Evolutionary conservation across 35 echinoderm and acorn worm species (phyloP).

Genomic region (Stichopus chloronotus): DNA sequence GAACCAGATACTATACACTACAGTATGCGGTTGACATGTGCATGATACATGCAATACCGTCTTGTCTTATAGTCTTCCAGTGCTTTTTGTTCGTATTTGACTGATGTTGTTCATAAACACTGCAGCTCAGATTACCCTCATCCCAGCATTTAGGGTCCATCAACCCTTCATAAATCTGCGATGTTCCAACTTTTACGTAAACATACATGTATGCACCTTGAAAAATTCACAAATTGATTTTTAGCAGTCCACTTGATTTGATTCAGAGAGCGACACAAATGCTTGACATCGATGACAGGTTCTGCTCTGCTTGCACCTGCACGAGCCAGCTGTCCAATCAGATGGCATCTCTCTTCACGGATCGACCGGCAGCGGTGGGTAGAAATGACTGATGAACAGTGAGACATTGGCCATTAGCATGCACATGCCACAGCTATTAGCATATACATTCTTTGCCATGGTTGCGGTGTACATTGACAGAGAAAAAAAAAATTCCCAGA

Average conservation of each 20-base stretch:
- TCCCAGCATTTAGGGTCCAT: no score
- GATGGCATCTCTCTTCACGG: background rate
- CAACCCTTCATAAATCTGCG: background rate
- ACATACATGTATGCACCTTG: constrained; percentile 23
- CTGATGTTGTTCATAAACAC: no score
- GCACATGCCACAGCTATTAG: background rate
- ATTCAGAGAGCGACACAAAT: constrained; percentile 9
- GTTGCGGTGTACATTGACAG: background rate
- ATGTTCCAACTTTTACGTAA: background rate
- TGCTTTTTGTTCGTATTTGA: no score
- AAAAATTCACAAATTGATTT: constrained; percentile 11
- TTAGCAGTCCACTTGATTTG: constrained; percentile 14
- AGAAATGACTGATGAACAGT: no score
- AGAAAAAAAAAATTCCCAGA: background rate
- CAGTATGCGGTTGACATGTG: no score
- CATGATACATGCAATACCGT: no score
- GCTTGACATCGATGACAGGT: constrained; percentile 13
- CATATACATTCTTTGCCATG: background rate
- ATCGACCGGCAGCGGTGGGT: no score
- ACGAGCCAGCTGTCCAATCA: constrained; percentile 41
- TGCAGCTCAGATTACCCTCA: no score
- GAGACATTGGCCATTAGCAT: background rate
- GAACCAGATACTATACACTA: no score
- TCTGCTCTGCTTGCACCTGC: constrained; percentile 14
- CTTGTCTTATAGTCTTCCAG: no score